Base-by-base conservation (phyloP, 2,113 vertebrate genomes). In the Centropus bengalensis region DNA sequence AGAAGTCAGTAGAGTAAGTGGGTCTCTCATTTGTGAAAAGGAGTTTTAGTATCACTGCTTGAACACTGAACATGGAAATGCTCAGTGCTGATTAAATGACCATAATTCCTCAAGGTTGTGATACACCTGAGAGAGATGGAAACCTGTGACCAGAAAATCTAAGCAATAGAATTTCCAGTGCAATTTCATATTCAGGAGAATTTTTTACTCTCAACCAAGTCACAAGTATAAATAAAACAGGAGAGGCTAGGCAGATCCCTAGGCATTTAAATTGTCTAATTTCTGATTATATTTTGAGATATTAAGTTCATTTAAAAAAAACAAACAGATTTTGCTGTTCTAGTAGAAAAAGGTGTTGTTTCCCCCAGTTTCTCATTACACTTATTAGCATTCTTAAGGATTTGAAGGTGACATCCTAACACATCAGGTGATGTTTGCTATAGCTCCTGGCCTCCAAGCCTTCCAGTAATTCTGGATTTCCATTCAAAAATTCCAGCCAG, bases 61-160 rank as follows among this genome's bases (percentile, higher is more conserved):
- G 93, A 97, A 98, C 94, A 94, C 58, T 96, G 91, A 96, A 67
- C 88, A 88, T 75, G 85, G 91, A 97, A 97, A 96, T 81, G 9
- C 33, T 97, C 95, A 87, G 11, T 91, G 56, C 44, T 91, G 89
- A 95, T 96, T 97, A 97, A 98, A 97, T 5, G 60, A 55, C 87
- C 89, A 60, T 95, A 97, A 97, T 97, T 97, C 89, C 89, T 97
- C 94, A 97, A 96, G 92, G 88, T 36, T 94, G 52, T 92, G 88
- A 82, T 84, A 92, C 70, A 36, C 74, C 64, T 94, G 90, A 95
- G 88, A 95, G 92, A 60, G 63, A 80, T 63, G 69, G 89, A 84
- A 97, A 97, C 28, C 56, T 91, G 56, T 66, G 58, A 33, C 69
- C 69, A 93, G 83, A 94, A 96, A 96, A 92, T 88, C 67, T 84